A percentile compares a stretch with the other conserved stretches of the same genome.
Conservation (phyloP, 2,888 invertebrate genomes). For the Cremastinae sp. region DNA sequence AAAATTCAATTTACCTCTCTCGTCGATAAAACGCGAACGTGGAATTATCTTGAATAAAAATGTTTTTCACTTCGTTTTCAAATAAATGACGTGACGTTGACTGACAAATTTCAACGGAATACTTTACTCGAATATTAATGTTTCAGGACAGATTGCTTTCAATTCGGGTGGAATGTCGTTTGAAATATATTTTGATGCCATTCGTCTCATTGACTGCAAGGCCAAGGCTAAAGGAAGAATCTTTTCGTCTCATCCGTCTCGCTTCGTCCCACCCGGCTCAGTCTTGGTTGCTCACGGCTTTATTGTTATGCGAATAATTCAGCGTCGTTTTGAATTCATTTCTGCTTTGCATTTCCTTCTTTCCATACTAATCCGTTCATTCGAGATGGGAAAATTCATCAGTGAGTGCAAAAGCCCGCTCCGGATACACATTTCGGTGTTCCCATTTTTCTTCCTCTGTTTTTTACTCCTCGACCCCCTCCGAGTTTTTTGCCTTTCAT, state of each 20-base stretch:
- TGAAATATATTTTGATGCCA: too few species aligned
- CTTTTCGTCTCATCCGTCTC: background rate
- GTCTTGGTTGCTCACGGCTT: background rate
- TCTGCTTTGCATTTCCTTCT: slow-evolving; percentile 53
- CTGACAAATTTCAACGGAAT: too few species aligned
- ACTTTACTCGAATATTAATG: too few species aligned
- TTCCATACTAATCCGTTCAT: slow-evolving; percentile 57
- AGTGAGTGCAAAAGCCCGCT: slow-evolving; percentile 8
- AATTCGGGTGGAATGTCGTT: too few species aligned
- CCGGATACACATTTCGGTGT: slow-evolving; percentile 42
- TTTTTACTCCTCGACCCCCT: slow-evolving; percentile 10
- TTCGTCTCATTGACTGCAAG: background rate
- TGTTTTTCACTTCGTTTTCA: too few species aligned
- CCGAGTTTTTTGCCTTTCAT: background rate
- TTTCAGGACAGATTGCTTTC: too few species aligned
- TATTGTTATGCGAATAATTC: slow-evolving; percentile 49
- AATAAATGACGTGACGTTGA: too few species aligned
- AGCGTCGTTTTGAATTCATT: slow-evolving; percentile 39
- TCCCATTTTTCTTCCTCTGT: slow-evolving; percentile 28
- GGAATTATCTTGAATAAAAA: too few species aligned
- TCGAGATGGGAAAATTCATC: slow-evolving; percentile 58
- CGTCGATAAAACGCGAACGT: too few species aligned
- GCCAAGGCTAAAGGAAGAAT: background rate
- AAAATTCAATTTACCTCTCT: too few species aligned
- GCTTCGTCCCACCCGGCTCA: background rate